Percentiles rank a stretch among this genome's conserved stretches.
phyloP scores from a whole-genome alignment of 92 coral and sea anemone species.

The Palythoa grandis region DNA sequence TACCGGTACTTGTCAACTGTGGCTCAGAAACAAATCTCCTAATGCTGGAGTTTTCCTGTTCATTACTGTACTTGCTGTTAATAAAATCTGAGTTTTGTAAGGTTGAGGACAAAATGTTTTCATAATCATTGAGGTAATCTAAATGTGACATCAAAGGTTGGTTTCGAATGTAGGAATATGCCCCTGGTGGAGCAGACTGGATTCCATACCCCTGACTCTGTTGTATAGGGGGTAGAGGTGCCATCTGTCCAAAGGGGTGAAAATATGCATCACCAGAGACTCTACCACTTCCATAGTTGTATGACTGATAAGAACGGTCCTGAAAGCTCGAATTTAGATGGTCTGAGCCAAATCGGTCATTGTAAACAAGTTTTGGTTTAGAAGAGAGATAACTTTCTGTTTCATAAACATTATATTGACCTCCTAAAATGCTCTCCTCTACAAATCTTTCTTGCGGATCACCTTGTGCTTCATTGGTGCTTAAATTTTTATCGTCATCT shows the following conservation, averaged over 20 bases:
- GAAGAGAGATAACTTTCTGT: background rate
- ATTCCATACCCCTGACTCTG: slow-evolving; percentile 12
- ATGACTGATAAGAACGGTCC: background rate
- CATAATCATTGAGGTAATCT: background rate
- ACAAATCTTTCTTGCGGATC: slow-evolving; percentile 5
- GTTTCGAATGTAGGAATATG: slow-evolving; percentile 16
- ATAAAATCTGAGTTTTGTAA: slow-evolving; percentile 9
- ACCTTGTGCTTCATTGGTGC: slow-evolving; percentile 8
- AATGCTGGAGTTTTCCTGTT: background rate
- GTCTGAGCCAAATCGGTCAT: background rate
- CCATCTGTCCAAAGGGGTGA: slow-evolving; percentile 5
- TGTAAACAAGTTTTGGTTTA: background rate
- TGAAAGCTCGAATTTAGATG: slow-evolving; percentile 12
- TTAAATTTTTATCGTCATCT: background rate
- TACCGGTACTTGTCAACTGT: slow-evolving; percentile 1
- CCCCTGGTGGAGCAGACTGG: slow-evolving; percentile 36
- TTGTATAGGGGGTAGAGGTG: slow-evolving; percentile 35
- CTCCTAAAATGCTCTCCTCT: background rate
- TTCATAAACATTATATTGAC: background rate
- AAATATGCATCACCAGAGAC: background rate
- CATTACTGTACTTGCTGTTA: background rate
- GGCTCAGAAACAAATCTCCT: slow-evolving; percentile 40
- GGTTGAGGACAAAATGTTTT: slow-evolving; percentile 7
- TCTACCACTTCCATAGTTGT: slow-evolving; percentile 17
- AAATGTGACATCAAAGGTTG: slow-evolving; percentile 25